Percentiles rank a stretch among this genome's conserved stretches.
Evolutionary conservation across 2,797 vertebrate genomes (phyloP).

Genomic region (Sebastes trivittatus): DNA sequence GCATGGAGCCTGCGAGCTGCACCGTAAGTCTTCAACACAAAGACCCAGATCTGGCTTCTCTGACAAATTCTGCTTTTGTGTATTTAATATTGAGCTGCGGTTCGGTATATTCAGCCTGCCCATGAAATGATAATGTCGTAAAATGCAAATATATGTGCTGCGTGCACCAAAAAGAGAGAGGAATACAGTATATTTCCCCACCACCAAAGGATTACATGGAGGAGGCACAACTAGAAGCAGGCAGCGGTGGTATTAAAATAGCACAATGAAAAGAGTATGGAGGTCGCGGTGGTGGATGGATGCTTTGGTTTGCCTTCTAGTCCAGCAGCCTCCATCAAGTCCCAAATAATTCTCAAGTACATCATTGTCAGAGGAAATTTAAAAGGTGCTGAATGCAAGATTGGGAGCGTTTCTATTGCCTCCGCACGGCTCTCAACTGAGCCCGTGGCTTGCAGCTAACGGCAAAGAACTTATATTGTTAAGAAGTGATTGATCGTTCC

Average conservation of each 20-base stretch:
- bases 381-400: background rate
- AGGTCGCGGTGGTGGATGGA: background rate
- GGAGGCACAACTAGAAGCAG: background rate
- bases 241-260: slow-evolving; percentile 20
- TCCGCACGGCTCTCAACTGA: background rate
- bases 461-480: background rate
- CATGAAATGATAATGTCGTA: background rate
- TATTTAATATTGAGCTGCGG: slow-evolving; percentile 9
- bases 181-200: background rate
- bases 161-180: background rate
- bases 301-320: slow-evolving; percentile 13
- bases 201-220: slow-evolving; percentile 2
- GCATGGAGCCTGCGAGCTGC: slow-evolving; percentile 27
- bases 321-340: slow-evolving; percentile 2
- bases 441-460: background rate
- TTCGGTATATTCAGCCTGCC: slow-evolving; percentile 7
- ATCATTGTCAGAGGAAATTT: background rate
- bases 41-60: slow-evolving; percentile 7
- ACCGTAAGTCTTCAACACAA: slow-evolving; percentile 33
- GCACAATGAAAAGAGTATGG: background rate
- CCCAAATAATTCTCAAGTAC: background rate
- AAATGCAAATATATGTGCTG: slow-evolving; percentile 12
- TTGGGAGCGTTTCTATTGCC: background rate
- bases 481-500: too few species aligned
- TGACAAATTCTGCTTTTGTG: slow-evolving; percentile 17